Evolutionary conservation across 2,888 invertebrate genomes (phyloP).

Genomic region (Sesamia inferens): DNA sequence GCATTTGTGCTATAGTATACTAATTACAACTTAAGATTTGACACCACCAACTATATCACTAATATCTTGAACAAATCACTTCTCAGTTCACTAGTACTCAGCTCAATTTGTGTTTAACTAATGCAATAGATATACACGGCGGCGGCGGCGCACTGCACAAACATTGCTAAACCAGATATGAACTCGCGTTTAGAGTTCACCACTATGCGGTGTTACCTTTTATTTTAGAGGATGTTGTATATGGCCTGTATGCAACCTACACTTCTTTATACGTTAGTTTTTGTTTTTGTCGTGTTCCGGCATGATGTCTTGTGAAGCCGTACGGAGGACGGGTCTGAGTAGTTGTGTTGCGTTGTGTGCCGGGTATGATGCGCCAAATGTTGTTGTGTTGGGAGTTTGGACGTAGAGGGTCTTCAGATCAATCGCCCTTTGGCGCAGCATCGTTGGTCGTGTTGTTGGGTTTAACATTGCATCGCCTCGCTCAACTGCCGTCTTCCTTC

Average conservation of each 20-base stretch:
- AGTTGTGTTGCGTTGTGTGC: too few species aligned
- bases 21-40: neutral
- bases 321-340: too few species aligned
- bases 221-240: neutral
- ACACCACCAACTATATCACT: neutral
- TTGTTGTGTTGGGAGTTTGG: too few species aligned
- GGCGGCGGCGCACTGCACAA: conserved; percentile 62
- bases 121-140: conserved; percentile 63
- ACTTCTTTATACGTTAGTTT: neutral
- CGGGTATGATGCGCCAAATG: too few species aligned
- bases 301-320: too few species aligned
- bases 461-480: too few species aligned
- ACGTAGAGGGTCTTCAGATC: too few species aligned
- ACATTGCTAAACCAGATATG: conserved; percentile 59
- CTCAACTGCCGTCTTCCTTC: too few species aligned
- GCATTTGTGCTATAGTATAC: neutral
- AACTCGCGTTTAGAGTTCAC: conserved; percentile 33
- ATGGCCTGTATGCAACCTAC: neutral
- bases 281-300: too few species aligned
- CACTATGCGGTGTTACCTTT: conserved; percentile 9
- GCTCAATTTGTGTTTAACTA: conserved; percentile 64
- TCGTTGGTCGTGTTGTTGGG: too few species aligned
- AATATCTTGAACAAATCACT: conserved; percentile 23
- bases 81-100: conserved; percentile 33
- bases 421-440: too few species aligned